Evolutionary conservation across 2,888 invertebrate species (phyloP).

Genomic region (Branchipolynoe longqiensis): DNA sequence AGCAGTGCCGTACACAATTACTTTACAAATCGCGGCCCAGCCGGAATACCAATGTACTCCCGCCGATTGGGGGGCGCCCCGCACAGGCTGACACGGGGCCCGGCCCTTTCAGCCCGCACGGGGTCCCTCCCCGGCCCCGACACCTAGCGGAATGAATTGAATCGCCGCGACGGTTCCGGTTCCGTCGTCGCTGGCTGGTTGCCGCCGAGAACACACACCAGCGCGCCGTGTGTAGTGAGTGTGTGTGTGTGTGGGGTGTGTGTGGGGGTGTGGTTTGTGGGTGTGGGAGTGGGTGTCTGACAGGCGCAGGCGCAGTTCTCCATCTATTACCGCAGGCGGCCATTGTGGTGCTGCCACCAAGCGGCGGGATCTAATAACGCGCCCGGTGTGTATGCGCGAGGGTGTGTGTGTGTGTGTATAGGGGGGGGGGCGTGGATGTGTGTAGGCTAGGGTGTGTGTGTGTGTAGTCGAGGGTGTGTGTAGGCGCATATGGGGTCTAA

Average conservation of each 20-base stretch:
- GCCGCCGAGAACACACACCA: no score
- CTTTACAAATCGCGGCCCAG: conserved; percentile 40
- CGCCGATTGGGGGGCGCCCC: not conserved
- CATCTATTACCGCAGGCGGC: conserved; percentile 30
- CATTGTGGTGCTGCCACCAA: no score
- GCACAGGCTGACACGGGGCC: conserved; percentile 26
- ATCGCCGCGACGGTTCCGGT: conserved; percentile 30
- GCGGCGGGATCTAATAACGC: conserved; percentile 36
- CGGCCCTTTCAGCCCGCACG: conserved; percentile 33
- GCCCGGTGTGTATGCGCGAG: not conserved
- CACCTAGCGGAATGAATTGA: conserved; percentile 49
- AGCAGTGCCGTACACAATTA: conserved; percentile 35
- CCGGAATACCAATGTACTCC: conserved; percentile 42
- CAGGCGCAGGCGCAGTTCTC: conserved; percentile 35
- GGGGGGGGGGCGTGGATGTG: not conserved
- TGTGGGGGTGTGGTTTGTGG: no score
- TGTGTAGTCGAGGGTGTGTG: not conserved
- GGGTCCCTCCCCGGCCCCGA: not conserved
- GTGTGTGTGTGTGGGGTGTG: no score
- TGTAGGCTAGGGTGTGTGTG: not conserved
- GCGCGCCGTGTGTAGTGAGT: no score
- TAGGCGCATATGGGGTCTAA: not conserved
- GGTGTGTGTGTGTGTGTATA: conserved; percentile 1
- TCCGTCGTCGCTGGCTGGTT: no score
- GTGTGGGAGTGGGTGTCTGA: no score